Conservation (phyloP, 2,797 vertebrate genomes). For the Phataginus tricuspis region DNA sequence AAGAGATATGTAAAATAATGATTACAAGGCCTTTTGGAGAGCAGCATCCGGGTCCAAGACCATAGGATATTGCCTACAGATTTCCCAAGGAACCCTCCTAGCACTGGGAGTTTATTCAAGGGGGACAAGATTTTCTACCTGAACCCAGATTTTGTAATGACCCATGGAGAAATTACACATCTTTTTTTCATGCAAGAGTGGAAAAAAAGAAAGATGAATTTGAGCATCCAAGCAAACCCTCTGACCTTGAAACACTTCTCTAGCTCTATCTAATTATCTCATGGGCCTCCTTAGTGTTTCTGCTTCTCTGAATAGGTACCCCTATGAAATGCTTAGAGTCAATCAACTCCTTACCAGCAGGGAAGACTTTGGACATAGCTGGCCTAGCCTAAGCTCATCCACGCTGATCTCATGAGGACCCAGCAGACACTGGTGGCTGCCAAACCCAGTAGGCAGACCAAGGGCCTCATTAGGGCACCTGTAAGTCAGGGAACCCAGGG, state of each 20-base stretch:
- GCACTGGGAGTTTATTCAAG: neutral
- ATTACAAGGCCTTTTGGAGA: neutral
- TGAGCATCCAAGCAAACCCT: neutral
- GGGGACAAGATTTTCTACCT: neutral
- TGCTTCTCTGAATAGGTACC: neutral
- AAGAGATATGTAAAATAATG: neutral
- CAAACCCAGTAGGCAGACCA: neutral
- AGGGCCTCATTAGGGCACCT: neutral
- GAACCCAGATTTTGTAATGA: neutral
- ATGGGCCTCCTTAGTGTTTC: neutral
- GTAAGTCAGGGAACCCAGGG: neutral
- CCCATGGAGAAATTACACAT: neutral
- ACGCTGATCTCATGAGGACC: neutral
- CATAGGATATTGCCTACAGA: constrained; percentile 1
- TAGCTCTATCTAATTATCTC: constrained; percentile 11
- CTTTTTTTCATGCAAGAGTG: neutral
- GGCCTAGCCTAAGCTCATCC: neutral
- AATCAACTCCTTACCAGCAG: neutral
- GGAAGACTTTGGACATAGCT: neutral
- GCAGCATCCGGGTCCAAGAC: neutral
- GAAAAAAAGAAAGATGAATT: neutral
- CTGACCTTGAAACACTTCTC: constrained; percentile 19
- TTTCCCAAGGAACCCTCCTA: neutral
- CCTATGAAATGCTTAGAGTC: constrained; percentile 19
- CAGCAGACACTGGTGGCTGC: neutral